Evolutionary conservation across 2,113 vertebrate species (phyloP).

Genomic region (Campylomormyrus numenius): DNA sequence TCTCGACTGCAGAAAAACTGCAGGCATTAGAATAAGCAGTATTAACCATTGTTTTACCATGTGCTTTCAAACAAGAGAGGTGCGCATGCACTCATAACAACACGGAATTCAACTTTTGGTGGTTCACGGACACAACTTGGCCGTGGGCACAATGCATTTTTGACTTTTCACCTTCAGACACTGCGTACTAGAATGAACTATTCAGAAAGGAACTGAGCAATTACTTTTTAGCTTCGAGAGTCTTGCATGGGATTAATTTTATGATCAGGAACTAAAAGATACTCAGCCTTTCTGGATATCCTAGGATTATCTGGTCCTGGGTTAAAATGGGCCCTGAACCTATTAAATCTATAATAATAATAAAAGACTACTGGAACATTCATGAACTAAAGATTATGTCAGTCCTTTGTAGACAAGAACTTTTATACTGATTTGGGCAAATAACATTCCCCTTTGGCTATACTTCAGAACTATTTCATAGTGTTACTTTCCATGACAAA

Average conservation of each 20-base stretch:
- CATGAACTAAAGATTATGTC: conserved; percentile 8
- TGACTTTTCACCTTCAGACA: conserved; percentile 35
- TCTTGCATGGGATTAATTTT: conserved; percentile 25
- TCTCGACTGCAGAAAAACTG: neutral
- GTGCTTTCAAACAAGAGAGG: neutral
- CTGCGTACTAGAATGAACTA: conserved; percentile 51
- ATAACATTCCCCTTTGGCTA: neutral
- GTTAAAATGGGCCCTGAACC: conserved; percentile 10
- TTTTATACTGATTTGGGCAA: neutral
- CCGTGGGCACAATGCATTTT: neutral
- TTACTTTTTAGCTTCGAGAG: conserved; percentile 66
- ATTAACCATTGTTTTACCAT: neutral
- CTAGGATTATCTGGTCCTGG: conserved; percentile 40
- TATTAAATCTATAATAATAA: neutral
- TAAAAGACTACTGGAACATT: neutral
- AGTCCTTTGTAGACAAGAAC: neutral
- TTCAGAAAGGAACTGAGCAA: conserved; percentile 73
- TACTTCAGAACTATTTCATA: neutral
- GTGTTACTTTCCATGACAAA: neutral
- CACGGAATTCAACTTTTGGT: neutral
- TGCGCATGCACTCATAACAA: neutral
- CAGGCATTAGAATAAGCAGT: neutral
- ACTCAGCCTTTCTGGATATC: neutral
- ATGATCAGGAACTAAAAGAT: conserved; percentile 16
- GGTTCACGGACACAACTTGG: neutral